A percentile compares a stretch with the other conserved stretches of the same genome.
phyloP scores from a whole-genome alignment of 1,140 invertebrate species.

The Galendromus occidentalis region DNA sequence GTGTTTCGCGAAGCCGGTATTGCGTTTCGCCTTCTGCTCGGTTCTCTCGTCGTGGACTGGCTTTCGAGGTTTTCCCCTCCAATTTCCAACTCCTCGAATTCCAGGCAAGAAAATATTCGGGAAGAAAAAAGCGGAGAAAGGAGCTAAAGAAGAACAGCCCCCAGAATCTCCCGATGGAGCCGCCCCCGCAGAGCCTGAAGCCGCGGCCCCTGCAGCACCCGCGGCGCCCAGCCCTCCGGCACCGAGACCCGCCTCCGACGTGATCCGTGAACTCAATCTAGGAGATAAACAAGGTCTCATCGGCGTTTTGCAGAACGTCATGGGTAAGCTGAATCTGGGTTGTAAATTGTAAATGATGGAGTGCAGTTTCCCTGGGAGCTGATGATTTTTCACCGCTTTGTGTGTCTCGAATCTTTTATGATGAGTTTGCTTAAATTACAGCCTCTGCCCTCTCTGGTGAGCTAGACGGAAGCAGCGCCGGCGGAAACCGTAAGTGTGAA shows the following conservation, averaged over 20 bases:
- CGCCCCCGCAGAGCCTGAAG: too few relatives aligned
- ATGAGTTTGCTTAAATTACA: background rate
- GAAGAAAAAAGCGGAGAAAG: background rate
- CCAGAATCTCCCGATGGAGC: slow-evolving; percentile 2
- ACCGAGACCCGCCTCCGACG: background rate
- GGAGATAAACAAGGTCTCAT: slow-evolving; percentile 8
- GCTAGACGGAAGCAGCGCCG: background rate
- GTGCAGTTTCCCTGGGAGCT: too few relatives aligned
- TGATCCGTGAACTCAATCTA: slow-evolving; percentile 6
- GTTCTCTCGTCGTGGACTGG: too few relatives aligned
- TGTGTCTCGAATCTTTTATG: too few relatives aligned
- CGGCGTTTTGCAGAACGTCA: background rate
- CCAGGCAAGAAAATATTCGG: slow-evolving; percentile 4
- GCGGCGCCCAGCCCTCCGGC: background rate
- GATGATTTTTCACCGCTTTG: too few relatives aligned
- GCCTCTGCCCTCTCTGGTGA: background rate
- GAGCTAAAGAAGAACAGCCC: background rate
- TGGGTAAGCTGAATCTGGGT: background rate
- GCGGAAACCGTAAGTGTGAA: slow-evolving; percentile 4
- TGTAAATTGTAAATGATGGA: too few relatives aligned
- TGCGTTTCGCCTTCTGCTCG: too few relatives aligned
- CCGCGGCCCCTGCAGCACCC: background rate
- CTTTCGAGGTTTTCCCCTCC: too few relatives aligned
- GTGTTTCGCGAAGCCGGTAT: too few relatives aligned
- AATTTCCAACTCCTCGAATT: too few relatives aligned